A percentile compares a stretch with the other conserved stretches of the same genome.
Evolutionary conservation across 2,113 vertebrate species (phyloP).

Genomic region (Sorex fumeus): DNA sequence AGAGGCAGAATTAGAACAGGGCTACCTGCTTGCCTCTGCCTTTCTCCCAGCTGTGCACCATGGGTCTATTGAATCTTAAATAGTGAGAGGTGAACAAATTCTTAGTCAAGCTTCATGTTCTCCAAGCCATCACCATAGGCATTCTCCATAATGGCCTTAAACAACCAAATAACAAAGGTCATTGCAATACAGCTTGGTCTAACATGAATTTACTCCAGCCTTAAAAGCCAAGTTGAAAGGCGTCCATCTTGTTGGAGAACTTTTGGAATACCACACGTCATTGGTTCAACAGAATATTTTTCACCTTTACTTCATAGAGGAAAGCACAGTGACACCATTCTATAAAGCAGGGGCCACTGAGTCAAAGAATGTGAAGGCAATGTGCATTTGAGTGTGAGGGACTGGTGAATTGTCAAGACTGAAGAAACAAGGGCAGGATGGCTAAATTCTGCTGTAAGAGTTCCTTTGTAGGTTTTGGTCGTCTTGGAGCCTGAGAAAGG

Average conservation of each 20-base stretch:
- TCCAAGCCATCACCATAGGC: not conserved
- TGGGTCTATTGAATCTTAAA: constrained; percentile 45
- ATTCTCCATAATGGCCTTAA: not conserved
- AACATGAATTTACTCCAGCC: not conserved
- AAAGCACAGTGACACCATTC: not conserved
- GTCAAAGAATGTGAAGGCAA: not conserved
- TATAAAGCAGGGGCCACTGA: not conserved
- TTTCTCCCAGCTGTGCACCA: not conserved
- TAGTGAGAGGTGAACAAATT: not conserved
- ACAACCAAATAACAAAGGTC: not conserved
- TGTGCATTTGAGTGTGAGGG: not conserved
- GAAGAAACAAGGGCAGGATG: not conserved
- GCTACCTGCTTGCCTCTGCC: constrained; percentile 3
- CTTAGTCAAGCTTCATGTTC: constrained; percentile 26
- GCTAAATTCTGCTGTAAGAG: not conserved
- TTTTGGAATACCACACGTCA: not conserved
- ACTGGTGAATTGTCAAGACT: not conserved
- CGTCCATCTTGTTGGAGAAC: not conserved
- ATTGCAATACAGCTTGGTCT: not conserved
- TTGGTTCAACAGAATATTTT: not conserved
- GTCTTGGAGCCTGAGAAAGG: not conserved
- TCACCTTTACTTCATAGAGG: not conserved
- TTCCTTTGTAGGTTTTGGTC: not conserved
- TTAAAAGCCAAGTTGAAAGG: not conserved
- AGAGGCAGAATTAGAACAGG: not conserved